Base-by-base conservation (phyloP, 2,888 invertebrate species). In the Nemapogon koenigi region DNA sequence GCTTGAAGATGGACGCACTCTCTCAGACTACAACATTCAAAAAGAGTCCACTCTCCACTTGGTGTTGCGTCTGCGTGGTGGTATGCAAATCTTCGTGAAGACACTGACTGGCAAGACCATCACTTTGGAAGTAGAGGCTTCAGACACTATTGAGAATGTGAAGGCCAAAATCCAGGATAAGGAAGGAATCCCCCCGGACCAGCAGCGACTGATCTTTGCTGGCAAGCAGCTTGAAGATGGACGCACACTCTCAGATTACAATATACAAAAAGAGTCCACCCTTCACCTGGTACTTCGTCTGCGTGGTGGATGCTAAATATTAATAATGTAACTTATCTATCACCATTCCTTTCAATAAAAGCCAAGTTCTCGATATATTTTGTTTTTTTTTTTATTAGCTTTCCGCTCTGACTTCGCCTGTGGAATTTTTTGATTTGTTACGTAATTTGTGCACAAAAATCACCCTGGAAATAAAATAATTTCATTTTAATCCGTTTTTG, bases 221-320 rank as follows among this genome's bases (percentile, higher is more conserved):
- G 45, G 45, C 4, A 45, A 45, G 28, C 45, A 45, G 11, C 13
- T 46, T 13, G 45, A 46, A 37, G 45, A 46, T 40, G 45, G 45
- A 3, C 43, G 45, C 29, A 46, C 45, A 1, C 35, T 46, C 2
- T 43, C 43, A 1, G 46, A 46, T 26, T 46, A 46, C 30, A 46
- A 46, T 14, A 46, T 46, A 28, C 46, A 46, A 35, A 46, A 46
- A 11, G 46, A 46, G 50, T 81, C 81, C 0, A 83, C 83, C 1
- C 66, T 83, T 11, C 83, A 83, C 49, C 61, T 84, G 43, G 83
- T 83, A 4, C 57, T 83, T 22, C 72, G 85, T 47, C 70, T 86
- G 15, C 61, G 84, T 46, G 87, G 88, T 41, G 51, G 51, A 19
- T 41, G 44, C 10, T 43, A 44, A 42, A 18, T 35, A n/a, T 16